Evolutionary conservation across 2,113 vertebrate species (phyloP).

Genomic region (Halcyon malimbica): DNA sequence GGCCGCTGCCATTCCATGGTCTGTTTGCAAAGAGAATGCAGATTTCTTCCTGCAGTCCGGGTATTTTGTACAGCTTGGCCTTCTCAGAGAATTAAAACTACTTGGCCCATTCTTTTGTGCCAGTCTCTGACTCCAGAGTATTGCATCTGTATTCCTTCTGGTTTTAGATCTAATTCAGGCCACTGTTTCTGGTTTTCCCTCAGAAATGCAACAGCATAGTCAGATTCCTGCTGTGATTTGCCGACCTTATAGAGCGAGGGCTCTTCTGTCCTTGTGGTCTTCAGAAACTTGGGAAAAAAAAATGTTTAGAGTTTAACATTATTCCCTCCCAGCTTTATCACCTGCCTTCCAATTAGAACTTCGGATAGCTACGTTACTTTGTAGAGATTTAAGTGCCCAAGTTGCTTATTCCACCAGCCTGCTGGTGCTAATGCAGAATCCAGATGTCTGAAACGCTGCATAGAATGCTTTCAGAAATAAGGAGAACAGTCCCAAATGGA

Average conservation of each 20-base stretch:
- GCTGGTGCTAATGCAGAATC: neutral
- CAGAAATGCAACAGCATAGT: neutral
- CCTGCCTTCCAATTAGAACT: neutral
- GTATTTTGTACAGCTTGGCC: neutral
- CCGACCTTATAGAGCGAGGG: rapidly evolving
- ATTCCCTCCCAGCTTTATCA: neutral
- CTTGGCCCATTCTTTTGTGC: neutral
- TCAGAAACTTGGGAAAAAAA: neutral
- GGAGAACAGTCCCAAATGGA: neutral
- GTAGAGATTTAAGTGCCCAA: neutral
- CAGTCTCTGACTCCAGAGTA: neutral
- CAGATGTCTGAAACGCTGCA: neutral
- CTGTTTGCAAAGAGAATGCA: neutral
- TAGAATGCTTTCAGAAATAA: neutral
- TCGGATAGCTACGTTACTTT: neutral
- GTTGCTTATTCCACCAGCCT: neutral
- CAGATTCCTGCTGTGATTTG: neutral
- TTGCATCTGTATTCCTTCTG: neutral
- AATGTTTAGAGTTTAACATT: too few species aligned
- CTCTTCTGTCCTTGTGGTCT: neutral
- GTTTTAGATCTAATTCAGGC: neutral
- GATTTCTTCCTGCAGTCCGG: neutral
- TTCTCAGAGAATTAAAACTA: neutral
- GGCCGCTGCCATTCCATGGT: neutral
- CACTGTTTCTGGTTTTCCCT: neutral